Percentiles rank a stretch among this genome's conserved stretches.
phyloP scores from a whole-genome alignment of 2,797 vertebrate species.

The Ctenosaura bakeri region DNA sequence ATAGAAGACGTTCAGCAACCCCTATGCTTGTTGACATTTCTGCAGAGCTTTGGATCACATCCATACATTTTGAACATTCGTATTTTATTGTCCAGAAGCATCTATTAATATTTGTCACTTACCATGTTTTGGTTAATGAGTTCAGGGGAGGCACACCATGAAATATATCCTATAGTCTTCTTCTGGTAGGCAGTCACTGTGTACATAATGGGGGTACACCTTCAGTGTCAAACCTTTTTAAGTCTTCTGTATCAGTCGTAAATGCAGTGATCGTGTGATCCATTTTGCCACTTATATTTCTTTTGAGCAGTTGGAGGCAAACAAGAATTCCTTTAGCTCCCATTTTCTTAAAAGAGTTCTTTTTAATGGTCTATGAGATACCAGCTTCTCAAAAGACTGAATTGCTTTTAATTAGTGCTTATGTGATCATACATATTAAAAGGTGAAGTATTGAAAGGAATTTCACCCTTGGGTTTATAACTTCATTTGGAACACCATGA shows the following conservation, averaged over 20 bases:
- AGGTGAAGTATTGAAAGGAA: constrained; percentile 7
- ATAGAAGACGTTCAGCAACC: neutral
- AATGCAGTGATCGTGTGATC: neutral
- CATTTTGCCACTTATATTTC: neutral
- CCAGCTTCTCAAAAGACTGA: constrained; percentile 31
- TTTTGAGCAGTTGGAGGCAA: neutral
- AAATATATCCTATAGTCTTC: constrained; percentile 15
- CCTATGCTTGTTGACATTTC: neutral
- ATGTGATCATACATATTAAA: constrained; percentile 19
- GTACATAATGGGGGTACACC: neutral
- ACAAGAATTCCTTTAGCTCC: constrained; percentile 36
- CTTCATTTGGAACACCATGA: neutral
- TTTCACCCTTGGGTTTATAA: constrained; percentile 15
- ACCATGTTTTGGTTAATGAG: constrained; percentile 11
- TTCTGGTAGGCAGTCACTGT: constrained; percentile 34
- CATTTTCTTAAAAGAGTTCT: constrained; percentile 13
- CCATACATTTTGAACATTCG: constrained; percentile 42
- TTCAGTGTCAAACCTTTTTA: neutral
- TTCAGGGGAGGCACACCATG: constrained; percentile 34
- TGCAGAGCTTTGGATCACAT: neutral
- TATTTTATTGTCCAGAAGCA: constrained; percentile 39
- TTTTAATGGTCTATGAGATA: constrained; percentile 37
- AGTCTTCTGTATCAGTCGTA: neutral
- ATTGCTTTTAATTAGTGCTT: constrained; percentile 48
- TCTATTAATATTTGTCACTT: constrained; percentile 28